Conservation (phyloP, 1,140 invertebrate genomes). For the Dendroctonus valens region DNA sequence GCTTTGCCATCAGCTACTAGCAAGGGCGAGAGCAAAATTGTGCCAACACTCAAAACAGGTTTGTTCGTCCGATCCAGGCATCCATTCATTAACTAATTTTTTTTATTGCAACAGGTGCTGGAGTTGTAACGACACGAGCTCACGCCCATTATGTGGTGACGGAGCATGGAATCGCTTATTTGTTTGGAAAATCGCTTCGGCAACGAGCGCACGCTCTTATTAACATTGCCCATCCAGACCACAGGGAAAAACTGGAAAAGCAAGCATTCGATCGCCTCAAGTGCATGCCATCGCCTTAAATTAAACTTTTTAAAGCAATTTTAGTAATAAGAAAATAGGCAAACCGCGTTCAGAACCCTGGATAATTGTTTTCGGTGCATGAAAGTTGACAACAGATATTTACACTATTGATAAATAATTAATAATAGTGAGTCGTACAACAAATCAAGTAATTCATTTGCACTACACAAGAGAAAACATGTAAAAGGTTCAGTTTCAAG, state of each 20-base stretch:
- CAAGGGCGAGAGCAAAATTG: conserved; percentile 87
- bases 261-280: conserved; percentile 85
- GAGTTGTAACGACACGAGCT: conserved; percentile 89
- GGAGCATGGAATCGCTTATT: conserved; percentile 84
- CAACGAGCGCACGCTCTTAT: conserved; percentile 90
- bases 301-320: neutral
- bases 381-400: no score
- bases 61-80: conserved; percentile 36
- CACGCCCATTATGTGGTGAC: conserved; percentile 94
- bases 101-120: conserved; percentile 66
- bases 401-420: no score
- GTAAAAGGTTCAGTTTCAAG: no score
- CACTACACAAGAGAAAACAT: no score
- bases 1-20: conserved; percentile 84
- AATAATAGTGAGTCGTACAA: no score
- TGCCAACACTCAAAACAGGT: conserved; percentile 80
- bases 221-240: conserved; percentile 85
- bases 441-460: no score
- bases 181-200: conserved; percentile 87
- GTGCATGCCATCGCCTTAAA: conserved; percentile 69
- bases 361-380: no score
- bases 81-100: neutral
- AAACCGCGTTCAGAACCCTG: neutral
- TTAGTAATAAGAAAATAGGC: conserved; percentile 3
- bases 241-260: conserved; percentile 83